A percentile compares a stretch with the other conserved stretches of the same genome.
Evolutionary conservation across 2,797 vertebrate species (phyloP).

Genomic region (Pelobates cultripes): DNA sequence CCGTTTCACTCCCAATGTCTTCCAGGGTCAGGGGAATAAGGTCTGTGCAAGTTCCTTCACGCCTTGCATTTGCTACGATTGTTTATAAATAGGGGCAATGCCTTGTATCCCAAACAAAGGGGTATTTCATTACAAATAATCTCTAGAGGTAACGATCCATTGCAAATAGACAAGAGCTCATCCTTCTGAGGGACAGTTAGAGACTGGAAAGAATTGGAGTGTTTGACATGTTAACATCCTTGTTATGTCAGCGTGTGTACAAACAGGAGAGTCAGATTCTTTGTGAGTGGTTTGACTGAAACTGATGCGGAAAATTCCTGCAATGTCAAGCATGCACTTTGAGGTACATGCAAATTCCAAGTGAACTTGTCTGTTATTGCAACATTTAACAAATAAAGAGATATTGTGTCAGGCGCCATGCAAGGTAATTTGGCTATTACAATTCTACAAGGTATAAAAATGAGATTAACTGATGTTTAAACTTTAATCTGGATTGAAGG

Average conservation of each 20-base stretch:
- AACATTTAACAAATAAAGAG: too few relatives aligned
- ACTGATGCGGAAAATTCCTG: conserved; percentile 9
- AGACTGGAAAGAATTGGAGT: conserved; percentile 45
- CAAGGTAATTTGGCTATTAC: too few relatives aligned
- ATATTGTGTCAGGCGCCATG: too few relatives aligned
- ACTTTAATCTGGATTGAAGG: too few relatives aligned
- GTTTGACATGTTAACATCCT: conserved; percentile 46
- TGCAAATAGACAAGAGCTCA: conserved; percentile 47
- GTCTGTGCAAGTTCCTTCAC: conserved; percentile 17
- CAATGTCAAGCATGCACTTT: background rate
- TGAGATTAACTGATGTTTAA: too few relatives aligned
- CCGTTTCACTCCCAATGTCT: conserved; percentile 14
- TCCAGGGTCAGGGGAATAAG: conserved; percentile 8
- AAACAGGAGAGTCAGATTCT: conserved; percentile 20
- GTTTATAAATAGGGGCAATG: conserved; percentile 32
- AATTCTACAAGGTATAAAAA: too few relatives aligned
- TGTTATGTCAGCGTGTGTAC: conserved; percentile 36
- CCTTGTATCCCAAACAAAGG: conserved; percentile 35
- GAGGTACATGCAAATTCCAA: conserved; percentile 13
- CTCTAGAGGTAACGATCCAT: conserved; percentile 10
- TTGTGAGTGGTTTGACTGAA: conserved; percentile 36
- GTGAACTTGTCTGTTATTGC: background rate
- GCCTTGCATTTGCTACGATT: conserved; percentile 43
- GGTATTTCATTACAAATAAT: conserved; percentile 50
- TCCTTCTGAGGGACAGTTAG: conserved; percentile 39